Percentiles rank a stretch among this genome's conserved stretches.
Evolutionary conservation across 2,113 vertebrate genomes (phyloP).

Genomic region (Plecotus auritus): DNA sequence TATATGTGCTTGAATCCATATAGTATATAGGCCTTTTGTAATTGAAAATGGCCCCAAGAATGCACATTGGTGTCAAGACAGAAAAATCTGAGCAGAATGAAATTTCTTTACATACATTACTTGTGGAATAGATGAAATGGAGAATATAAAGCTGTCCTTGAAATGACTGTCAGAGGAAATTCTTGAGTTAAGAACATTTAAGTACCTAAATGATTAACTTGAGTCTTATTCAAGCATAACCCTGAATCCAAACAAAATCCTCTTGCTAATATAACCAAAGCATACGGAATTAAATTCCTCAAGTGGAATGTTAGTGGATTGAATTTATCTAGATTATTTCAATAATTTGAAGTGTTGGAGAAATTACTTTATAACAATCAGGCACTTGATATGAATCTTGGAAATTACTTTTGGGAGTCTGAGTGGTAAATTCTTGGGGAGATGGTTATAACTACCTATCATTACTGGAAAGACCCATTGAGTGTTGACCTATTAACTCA

Average conservation of each 20-base stretch:
- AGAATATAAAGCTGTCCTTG: neutral
- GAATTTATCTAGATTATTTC: conserved; percentile 35
- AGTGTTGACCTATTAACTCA: neutral
- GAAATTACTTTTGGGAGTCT: conserved; percentile 39
- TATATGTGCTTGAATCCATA: neutral
- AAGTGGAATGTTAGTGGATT: conserved; percentile 36
- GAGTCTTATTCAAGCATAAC: conserved; percentile 42
- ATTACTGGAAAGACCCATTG: neutral
- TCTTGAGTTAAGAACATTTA: conserved; percentile 39
- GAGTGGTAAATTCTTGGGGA: neutral
- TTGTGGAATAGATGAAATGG: neutral
- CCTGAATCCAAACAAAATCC: conserved; percentile 20
- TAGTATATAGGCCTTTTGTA: neutral
- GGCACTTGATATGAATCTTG: conserved; percentile 7
- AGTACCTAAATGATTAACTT: conserved; percentile 51
- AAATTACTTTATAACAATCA: conserved; percentile 40
- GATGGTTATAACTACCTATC: neutral
- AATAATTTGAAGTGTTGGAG: neutral
- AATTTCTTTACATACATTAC: neutral
- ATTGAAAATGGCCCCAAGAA: neutral
- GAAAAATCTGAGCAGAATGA: conserved; percentile 1
- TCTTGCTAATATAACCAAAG: conserved; percentile 11
- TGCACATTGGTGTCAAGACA: neutral
- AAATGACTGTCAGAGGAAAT: conserved; percentile 23
- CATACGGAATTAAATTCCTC: conserved; percentile 30